Conservation (phyloP, 2,113 vertebrate species). For the Felis catus region F.catus_Fca126_mat1.0 CM031412.1:129392501-129393000, state of each 20-base stretch:
- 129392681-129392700: not conserved
- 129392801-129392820: not conserved
- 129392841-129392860: not conserved
- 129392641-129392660: not conserved
- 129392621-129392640: not conserved
- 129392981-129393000: slow-evolving; percentile 32
- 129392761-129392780: not conserved
- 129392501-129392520: not conserved
- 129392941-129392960: not conserved
- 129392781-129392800: not conserved
- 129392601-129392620: not conserved
- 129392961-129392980: not conserved
- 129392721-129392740: not conserved
- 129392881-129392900: not conserved
- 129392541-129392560: not conserved
- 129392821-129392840: not conserved
- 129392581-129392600: not conserved
- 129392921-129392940: not conserved
- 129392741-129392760: not conserved
- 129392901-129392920: not conserved
- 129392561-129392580: not conserved
- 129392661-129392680: not conserved
- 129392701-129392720: slow-evolving; percentile 33
- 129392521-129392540: not conserved
- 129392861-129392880: not conserved